phyloP scores from a whole-genome alignment of 2,888 invertebrate species.

The Dermolepida albohirtum region DNA sequence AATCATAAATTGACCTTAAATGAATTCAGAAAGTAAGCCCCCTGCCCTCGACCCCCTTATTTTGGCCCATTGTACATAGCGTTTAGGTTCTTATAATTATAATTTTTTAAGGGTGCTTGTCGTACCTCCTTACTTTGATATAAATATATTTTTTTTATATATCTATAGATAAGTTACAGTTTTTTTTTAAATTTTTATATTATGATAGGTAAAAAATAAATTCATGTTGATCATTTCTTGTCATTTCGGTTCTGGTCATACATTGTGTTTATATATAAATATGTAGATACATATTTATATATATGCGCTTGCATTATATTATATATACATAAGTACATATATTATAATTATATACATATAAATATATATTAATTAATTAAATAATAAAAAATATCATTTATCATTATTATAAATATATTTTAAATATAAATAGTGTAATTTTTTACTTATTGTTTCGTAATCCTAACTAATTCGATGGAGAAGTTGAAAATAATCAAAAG shows the following conservation, averaged over 20 bases:
- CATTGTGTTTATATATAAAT: slow-evolving; percentile 48
- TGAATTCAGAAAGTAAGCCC: too few relatives aligned
- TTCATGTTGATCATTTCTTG: slow-evolving; percentile 57
- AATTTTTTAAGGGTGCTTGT: slow-evolving; percentile 57
- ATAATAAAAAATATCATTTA: too few relatives aligned
- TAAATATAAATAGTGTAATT: slow-evolving; percentile 38
- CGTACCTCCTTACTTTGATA: slow-evolving; percentile 61
- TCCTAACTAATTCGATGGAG: background rate
- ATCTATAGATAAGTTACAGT: slow-evolving; percentile 47
- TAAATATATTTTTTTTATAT: slow-evolving; percentile 52
- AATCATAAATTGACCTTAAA: too few relatives aligned
- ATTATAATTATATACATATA: slow-evolving; percentile 35
- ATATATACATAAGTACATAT: slow-evolving; percentile 39
- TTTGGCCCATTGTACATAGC: slow-evolving; percentile 54
- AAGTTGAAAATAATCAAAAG: background rate
- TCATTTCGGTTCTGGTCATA: slow-evolving; percentile 65
- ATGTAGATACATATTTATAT: slow-evolving; percentile 49
- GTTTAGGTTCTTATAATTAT: slow-evolving; percentile 53
- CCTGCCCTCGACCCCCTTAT: too few relatives aligned
- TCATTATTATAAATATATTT: too few relatives aligned
- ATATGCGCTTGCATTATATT: slow-evolving; percentile 45
- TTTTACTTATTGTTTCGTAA: slow-evolving; percentile 37
- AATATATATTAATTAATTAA: too few relatives aligned
- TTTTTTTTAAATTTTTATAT: slow-evolving; percentile 52
- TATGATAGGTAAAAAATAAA: slow-evolving; percentile 15